Base-by-base conservation (phyloP, 1,140 invertebrate genomes). In the Eriosoma lanigerum region DNA sequence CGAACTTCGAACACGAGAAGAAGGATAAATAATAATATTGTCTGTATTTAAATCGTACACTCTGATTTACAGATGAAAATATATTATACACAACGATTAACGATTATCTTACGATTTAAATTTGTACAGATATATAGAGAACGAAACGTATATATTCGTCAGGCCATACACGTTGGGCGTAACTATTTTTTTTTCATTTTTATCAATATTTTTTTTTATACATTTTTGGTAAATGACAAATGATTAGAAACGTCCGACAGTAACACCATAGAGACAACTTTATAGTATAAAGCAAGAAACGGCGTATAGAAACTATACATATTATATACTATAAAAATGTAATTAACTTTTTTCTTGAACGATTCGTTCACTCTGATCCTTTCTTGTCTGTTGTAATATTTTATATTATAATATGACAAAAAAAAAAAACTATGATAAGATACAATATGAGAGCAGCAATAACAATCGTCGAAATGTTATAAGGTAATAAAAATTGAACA, bases 401-500 rank as follows among this genome's bases (percentile, higher is more conserved):
- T 50, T 50, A 17, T 50, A 50, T 38, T 38, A 38, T 70, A 29
- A 1, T 70, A 70, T 70, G 21, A 60, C 24, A 21, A 66, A 66
- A 66, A 44, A 58, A 26, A 60, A 29, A 17, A 46, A 66, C 21
- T 21, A 66, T 44, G 38, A 44, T 2, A 44, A 44, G 44, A 66
- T 66, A 44, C 64, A 24, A 66, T 19, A 66, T 19, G 24, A 70
- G 32, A 38, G 19, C n/a, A 73, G 6, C 50, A 29, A 54, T 75
- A 17, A 29, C 6, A 21, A 73, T 73, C 48, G 32, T 3, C 70
- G 26, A 58, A 58, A 58, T 13, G 17, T 24, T 66, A 60, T 54
- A 52, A 76, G 24, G 24, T 38, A 75, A 56, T 56, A 76, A 76
- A 76, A 76, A 56, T 76, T 76, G 72, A 76, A 76, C 72, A 76